Conservation (phyloP, 2,797 vertebrate genomes). For the Rhabdomys pumilio region DNA sequence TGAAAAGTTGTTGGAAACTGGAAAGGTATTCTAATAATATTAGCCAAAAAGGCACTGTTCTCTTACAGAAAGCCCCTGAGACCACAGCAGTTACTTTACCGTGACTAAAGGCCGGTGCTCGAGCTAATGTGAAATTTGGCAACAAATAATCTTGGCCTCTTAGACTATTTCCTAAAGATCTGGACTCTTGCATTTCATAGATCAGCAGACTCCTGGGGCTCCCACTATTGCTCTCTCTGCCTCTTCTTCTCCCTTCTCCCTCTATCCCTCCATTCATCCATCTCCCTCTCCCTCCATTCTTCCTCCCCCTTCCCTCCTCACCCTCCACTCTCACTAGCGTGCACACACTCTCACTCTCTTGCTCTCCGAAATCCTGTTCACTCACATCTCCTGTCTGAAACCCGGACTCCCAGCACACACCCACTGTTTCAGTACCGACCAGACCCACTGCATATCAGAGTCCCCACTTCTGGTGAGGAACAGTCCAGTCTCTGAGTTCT, state of each 20-base stretch:
- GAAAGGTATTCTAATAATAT: conserved; percentile 82
- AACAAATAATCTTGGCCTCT: conserved; percentile 72
- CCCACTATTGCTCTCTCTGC: neutral
- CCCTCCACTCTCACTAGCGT: no score
- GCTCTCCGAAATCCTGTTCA: neutral
- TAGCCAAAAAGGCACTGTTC: conserved; percentile 81
- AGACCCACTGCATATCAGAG: neutral
- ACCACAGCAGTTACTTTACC: conserved; percentile 76
- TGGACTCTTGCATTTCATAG: conserved; percentile 59
- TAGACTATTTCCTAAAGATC: conserved; percentile 79
- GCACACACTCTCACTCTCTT: neutral
- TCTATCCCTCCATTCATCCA: no score
- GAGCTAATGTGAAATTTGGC: conserved; percentile 86
- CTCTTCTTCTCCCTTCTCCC: no score
- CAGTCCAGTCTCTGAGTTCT: neutral
- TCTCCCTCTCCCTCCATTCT: accelerated
- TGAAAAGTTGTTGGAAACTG: conserved; percentile 67
- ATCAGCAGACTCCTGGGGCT: conserved; percentile 63
- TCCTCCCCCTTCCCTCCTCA: neutral
- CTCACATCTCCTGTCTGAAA: neutral
- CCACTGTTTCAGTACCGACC: neutral
- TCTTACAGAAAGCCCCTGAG: conserved; percentile 78
- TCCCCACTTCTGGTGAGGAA: neutral
- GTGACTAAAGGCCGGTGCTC: conserved; percentile 69
- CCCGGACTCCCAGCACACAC: neutral